phyloP scores from a whole-genome alignment of 2,888 invertebrate species.

The Acronicta psi region DNA sequence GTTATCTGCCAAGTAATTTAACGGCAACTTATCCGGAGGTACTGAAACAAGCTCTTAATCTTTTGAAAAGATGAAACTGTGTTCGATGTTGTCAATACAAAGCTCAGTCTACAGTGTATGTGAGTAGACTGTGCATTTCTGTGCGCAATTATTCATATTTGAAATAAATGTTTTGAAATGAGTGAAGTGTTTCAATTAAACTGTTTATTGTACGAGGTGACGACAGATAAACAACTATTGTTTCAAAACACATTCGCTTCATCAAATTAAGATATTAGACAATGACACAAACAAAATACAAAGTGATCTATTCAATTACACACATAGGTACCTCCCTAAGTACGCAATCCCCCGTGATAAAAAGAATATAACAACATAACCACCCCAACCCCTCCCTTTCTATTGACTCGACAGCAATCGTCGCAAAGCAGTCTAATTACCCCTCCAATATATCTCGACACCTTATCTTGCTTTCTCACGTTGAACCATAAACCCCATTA shows the following conservation, averaged over 20 bases:
- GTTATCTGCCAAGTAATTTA: no score
- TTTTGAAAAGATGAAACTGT: constrained; percentile 2
- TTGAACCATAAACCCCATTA: neutral
- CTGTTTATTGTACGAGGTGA: neutral
- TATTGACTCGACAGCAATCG: neutral
- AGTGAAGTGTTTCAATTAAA: neutral
- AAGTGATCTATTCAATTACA: no score
- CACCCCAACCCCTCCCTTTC: neutral
- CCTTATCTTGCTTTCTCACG: no score
- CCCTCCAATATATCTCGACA: neutral
- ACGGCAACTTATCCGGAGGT: no score
- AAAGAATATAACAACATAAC: no score
- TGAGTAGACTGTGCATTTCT: neutral
- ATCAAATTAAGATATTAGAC: no score
- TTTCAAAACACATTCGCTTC: no score
- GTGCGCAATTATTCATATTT: neutral
- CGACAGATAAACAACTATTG: neutral
- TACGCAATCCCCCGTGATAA: neutral
- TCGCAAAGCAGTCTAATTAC: neutral
- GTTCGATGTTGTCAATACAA: neutral
- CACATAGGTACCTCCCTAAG: neutral
- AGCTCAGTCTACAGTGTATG: neutral
- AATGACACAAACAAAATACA: no score
- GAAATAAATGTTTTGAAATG: constrained; percentile 4
- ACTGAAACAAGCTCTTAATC: no score